phyloP scores from a whole-genome alignment of 2,113 vertebrate species.

The Rattus rattus region DNA sequence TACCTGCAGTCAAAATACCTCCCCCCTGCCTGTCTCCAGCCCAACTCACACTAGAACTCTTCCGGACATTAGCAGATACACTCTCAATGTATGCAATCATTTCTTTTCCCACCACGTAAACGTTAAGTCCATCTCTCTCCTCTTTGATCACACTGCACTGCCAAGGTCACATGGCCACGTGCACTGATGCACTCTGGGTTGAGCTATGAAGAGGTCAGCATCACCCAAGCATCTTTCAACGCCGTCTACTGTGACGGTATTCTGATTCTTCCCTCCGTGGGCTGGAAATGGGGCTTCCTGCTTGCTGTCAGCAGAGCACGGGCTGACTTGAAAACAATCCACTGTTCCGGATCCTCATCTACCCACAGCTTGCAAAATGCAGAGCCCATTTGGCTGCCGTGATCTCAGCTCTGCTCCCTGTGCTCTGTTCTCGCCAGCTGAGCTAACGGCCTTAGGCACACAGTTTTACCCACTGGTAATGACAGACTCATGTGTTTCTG shows the following conservation, averaged over 20 bases:
- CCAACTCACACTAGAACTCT: background rate
- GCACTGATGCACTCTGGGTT: background rate
- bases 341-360: background rate
- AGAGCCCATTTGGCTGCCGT: background rate
- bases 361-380: background rate
- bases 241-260: background rate
- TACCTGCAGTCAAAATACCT: background rate
- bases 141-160: background rate
- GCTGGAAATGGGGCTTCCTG: background rate
- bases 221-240: background rate
- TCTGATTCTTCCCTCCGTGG: background rate
- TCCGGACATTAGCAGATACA: background rate
- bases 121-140: background rate
- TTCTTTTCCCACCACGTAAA: background rate
- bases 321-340: constrained; percentile 26
- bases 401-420: background rate
- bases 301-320: background rate
- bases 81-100: background rate
- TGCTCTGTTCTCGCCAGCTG: background rate
- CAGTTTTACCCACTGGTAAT: background rate
- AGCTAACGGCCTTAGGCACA: background rate
- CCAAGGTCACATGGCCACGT: background rate
- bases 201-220: background rate
- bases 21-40: no score
- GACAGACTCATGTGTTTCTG: background rate